A percentile compares a stretch with the other conserved stretches of the same genome.
Conservation (phyloP, 2,888 invertebrate genomes). For the Conistra vaccinii region DNA sequence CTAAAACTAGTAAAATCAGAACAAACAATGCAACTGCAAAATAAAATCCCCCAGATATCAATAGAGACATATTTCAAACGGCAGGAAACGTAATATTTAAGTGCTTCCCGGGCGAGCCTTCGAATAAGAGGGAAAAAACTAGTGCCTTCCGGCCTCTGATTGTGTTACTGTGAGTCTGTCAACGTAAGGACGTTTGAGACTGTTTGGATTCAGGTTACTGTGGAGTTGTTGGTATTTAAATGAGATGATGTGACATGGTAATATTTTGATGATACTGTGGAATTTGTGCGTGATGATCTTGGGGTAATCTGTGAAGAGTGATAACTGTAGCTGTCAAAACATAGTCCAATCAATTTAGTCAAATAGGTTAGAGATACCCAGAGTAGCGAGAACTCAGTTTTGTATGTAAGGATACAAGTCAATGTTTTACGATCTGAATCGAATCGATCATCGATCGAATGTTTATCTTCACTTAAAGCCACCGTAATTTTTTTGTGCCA, state of each 20-base stretch:
- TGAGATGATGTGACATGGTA: neutral
- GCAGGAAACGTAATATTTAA: slow-evolving; percentile 65
- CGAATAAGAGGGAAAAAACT: slow-evolving; percentile 56
- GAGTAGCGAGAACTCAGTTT: neutral
- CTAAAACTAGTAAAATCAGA: neutral
- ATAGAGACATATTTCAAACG: slow-evolving; percentile 61
- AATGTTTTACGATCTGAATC: neutral
- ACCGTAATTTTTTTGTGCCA: neutral
- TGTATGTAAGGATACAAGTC: neutral
- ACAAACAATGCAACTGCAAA: slow-evolving; percentile 44
- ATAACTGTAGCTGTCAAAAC: neutral
- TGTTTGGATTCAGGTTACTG: slow-evolving; percentile 2
- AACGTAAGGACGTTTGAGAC: slow-evolving; percentile 36
- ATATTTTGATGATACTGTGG: neutral
- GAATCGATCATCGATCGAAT: neutral
- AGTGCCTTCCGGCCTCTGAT: slow-evolving; percentile 61
- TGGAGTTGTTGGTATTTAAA: neutral
- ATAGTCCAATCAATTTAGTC: neutral
- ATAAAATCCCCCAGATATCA: slow-evolving; percentile 54
- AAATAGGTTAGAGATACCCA: neutral
- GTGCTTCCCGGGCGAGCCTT: slow-evolving; percentile 57
- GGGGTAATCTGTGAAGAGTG: neutral
- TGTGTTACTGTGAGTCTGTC: slow-evolving; percentile 53
- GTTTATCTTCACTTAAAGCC: neutral
- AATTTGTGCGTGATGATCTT: neutral